Base-by-base conservation (phyloP, 2,888 invertebrate genomes). In the Sialis lutaria region DNA sequence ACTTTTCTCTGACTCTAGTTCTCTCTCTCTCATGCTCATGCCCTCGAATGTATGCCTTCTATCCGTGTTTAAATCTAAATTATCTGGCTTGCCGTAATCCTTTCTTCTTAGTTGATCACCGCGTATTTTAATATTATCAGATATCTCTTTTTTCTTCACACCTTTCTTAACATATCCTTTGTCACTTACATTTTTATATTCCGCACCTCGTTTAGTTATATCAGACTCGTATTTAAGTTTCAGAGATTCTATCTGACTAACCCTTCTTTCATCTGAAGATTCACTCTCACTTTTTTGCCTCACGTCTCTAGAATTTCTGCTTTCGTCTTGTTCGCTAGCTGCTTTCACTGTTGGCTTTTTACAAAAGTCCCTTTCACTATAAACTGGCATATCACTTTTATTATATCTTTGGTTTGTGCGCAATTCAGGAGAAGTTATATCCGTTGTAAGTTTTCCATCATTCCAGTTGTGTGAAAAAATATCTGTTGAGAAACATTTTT, bases 41-140 rank as follows among this genome's bases (percentile, higher is more conserved):
- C 13, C 40, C 7, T 62, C 62, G 46, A 54, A 62, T 6, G 62
- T 62, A 48, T 64, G 62, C 47, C 64, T 53, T 44, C 60, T 55
- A 43, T 47, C 42, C 47, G 33, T 37, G 45, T 44, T 48, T 42
- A 48, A 40, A 34, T 52, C 51, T 32, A 46, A 13, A 6, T 41
- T 10, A 41, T 49, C 49, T 40, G 48, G 48, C 44, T 51, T 45
- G 45, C 53, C 51, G 30, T 48, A 51, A 44, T 52, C 49, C 9
- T 48, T 45, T 47, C 52, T 40, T 42, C 50, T 48, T 48, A 50
- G 35, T 40, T 50, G 32, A 50, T 50, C 47, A 51, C 50, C 43
- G 52, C 42, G 33, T 46, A 44, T 49, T n/a, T 12, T 31, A 31
- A 33, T 43, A 35, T 40, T 43, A 37, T 46, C 42, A 34, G n/a